Percentiles rank a stretch among this genome's conserved stretches.
Conservation (phyloP, 2,113 vertebrate species). For the Rhinogobius similis region DNA sequence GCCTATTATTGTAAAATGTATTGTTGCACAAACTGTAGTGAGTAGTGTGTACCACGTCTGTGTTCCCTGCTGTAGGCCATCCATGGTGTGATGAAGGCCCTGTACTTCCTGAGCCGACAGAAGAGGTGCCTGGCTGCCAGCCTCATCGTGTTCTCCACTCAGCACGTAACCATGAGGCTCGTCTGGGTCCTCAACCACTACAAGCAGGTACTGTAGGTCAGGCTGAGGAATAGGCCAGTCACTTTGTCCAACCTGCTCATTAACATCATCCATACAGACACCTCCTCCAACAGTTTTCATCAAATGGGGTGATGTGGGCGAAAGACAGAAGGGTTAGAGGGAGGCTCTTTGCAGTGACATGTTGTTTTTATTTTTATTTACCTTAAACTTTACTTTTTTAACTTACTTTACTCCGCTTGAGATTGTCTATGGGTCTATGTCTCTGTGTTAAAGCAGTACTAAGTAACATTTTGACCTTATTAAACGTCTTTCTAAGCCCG, state of each 20-base stretch:
- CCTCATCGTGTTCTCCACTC: constrained; percentile 85
- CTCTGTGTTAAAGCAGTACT: too few species aligned
- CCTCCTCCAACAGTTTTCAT: too few species aligned
- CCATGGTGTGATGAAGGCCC: constrained; percentile 78
- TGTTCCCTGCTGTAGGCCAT: constrained; percentile 72
- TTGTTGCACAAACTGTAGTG: not conserved
- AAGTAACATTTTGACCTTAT: too few species aligned
- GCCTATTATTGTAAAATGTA: not conserved
- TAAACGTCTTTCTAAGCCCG: too few species aligned
- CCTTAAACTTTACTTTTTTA: too few species aligned
- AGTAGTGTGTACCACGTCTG: not conserved
- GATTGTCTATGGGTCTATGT: too few species aligned
- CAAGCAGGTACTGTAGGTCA: constrained; percentile 73
- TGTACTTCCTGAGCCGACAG: constrained; percentile 86
- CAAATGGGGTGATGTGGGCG: too few species aligned
- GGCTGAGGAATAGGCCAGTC: too few species aligned
- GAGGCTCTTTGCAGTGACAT: too few species aligned
- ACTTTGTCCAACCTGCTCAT: not conserved
- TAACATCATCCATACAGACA: not conserved
- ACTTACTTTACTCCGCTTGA: too few species aligned
- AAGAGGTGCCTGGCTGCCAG: constrained; percentile 83
- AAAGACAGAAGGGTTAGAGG: too few species aligned
- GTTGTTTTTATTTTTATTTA: too few species aligned
- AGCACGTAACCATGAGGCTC: constrained; percentile 88
- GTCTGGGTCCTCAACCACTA: constrained; percentile 86